Evolutionary conservation across 1,140 invertebrate species (phyloP), one percentile per base, ranked within the genome.

Genomic region (Cotesia vestalis): DNA sequence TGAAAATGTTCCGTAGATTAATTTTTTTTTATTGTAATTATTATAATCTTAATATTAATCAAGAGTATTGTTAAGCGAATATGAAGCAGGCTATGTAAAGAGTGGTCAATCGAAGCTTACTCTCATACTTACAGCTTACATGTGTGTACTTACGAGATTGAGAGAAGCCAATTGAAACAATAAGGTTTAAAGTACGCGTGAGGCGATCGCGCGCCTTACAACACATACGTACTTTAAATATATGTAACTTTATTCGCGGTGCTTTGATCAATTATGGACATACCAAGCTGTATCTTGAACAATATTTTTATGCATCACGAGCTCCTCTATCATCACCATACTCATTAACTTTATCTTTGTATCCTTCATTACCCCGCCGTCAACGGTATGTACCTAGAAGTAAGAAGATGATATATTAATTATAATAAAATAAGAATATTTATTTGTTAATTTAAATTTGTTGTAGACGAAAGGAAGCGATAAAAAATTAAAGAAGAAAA

Each of bases 251-350:
- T 67, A 55, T 67, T 55, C 17, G 66, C 66, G 66, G 66, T n/a
- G 52, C 70, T 72, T 72, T 72, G 70, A 72, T 72, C 70, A 72
- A 72, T 72, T 36, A 66, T 67, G 66, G 52, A 40, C 66, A 67
- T 67, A 67, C 66, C 66, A 67, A 67, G 64, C 27, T n/a, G 27
- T 27, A 67, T 64, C 64, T 64, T 52, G 27, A 72, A 35, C 59
- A 35, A 70, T 70, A 53, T 59, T 63, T 66, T 46, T 51, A 59
- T 66, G 62, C 69, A 71, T 63, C 62, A 72, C 40, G 52, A 66
- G 36, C 40, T 59, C 11, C 17, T 40, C 11, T 17, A 17, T 59
- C 63, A 40, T 66, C 61, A 55, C 61, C 34, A 66, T 38, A 60
- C 36, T 59, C 27, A 69, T 59, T n/a, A 60, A 38, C n/a, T 59